Conservation (phyloP, 2,113 vertebrate species). For the Scopus umbretta region DNA sequence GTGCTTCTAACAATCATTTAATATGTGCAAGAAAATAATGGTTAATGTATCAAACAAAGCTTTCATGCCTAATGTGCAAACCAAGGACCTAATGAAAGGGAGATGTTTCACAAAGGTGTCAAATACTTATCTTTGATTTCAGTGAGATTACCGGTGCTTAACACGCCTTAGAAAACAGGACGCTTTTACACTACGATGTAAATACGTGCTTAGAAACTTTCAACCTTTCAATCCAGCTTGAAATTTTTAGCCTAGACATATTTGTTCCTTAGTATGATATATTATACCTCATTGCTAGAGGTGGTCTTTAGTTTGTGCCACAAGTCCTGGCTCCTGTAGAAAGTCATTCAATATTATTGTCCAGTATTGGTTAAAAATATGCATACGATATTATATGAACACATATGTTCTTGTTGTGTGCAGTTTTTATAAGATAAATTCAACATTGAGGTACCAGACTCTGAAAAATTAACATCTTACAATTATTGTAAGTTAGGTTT, state of each 20-base stretch:
- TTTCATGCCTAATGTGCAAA: neutral
- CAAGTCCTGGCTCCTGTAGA: neutral
- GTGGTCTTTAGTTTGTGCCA: neutral
- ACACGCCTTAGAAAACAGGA: neutral
- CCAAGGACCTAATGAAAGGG: neutral
- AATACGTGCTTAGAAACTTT: neutral
- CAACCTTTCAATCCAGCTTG: neutral
- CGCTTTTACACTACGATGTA: accelerated
- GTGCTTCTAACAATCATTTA: neutral
- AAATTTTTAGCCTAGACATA: neutral
- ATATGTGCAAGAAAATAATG: neutral
- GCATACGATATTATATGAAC: neutral
- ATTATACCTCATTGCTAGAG: neutral
- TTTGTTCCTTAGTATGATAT: neutral
- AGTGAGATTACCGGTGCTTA: neutral
- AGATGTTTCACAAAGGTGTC: neutral
- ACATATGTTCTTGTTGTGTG: neutral
- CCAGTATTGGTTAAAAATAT: neutral
- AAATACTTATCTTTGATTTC: neutral
- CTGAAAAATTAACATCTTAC: neutral
- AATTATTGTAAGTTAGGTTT: neutral
- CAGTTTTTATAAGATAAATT: neutral
- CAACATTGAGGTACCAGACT: neutral
- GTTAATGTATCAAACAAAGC: neutral
- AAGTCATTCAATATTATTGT: neutral